phyloP scores from a whole-genome alignment of 2,888 invertebrate genomes.

The Platycheirus rosarum region DNA sequence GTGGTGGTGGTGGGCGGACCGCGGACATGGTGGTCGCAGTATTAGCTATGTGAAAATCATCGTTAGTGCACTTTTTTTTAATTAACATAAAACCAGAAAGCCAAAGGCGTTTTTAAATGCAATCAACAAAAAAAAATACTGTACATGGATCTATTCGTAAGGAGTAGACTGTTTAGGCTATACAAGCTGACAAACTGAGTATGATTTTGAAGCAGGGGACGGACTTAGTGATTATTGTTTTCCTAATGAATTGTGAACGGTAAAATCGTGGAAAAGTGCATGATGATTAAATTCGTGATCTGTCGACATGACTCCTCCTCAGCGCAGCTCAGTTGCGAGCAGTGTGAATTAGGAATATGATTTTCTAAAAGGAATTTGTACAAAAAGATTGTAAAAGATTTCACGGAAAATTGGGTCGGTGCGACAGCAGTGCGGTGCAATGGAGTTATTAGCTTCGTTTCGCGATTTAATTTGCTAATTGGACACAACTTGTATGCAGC shows the following conservation, averaged over 20 bases:
- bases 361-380: constrained; percentile 47
- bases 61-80: constrained; percentile 63
- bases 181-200: neutral
- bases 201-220: neutral
- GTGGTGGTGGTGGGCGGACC: neutral
- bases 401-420: constrained; percentile 62
- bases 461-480: constrained; percentile 67
- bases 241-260: constrained; percentile 70
- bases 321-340: no score
- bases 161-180: neutral
- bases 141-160: constrained; percentile 21
- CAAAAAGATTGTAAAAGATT: constrained; percentile 43
- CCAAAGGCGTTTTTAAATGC: constrained; percentile 59
- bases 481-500: constrained; percentile 16
- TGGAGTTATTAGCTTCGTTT: constrained; percentile 67
- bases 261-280: constrained; percentile 73
- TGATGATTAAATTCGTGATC: constrained; percentile 73
- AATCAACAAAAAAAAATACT: constrained; percentile 16
- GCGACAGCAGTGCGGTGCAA: constrained; percentile 10
- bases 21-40: neutral
- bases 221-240: constrained; percentile 54
- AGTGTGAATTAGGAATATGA: constrained; percentile 61
- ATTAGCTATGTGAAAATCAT: constrained; percentile 70
- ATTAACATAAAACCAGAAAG: constrained; percentile 69
- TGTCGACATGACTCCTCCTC: constrained; percentile 65